Base-by-base conservation (phyloP, 2,113 vertebrate species). In the Zeus faber region DNA sequence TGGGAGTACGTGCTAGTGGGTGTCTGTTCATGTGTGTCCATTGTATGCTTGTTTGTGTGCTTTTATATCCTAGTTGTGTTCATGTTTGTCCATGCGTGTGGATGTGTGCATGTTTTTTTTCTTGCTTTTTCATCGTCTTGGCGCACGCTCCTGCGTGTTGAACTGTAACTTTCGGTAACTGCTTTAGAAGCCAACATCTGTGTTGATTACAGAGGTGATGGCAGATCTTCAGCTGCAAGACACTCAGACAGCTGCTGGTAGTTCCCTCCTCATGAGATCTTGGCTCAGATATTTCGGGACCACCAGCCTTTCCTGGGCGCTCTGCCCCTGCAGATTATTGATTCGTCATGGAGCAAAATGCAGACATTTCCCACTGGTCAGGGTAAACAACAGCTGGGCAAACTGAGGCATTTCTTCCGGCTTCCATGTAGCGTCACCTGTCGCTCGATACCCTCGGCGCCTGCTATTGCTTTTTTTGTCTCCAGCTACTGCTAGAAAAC, bases 301-400 rank as follows among this genome's bases (percentile, higher is more conserved):
- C 3, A 22, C 24, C 61, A 45, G 5, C 41, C 2, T 8, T 0
- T 18, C 58, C 48, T 40, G 17, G 29, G 31, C 0, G 14, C 44
- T 62, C 58, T 48, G 33, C 57, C 48, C 31, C 25, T n/a, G n/a
- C n/a, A n/a, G n/a, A 23, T 58, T 49, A 69, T 72, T 41, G 46
- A 45, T 62, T 77, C 53, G 60, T 63, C 67, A 25, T 21, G 24
- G 56, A 58, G 37, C 21, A 45, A 37, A 57, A 59, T 45, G 44
- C 16, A 14, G 61, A 24, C 17, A 22, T 61, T 72, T 58, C 21
- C 39, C 53, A 17, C 9, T 33, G 13, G 24, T 58, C 39, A 6
- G 3, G 17, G 21, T 55, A 50, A 77, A 76, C 67, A 80, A 54
- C 83, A 83, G 79, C 80, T 79, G 80, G 64, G 39, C 31, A 65